Evolutionary conservation across 2,113 vertebrate genomes (phyloP).

Genomic region (Microcebus murinus): DNA sequence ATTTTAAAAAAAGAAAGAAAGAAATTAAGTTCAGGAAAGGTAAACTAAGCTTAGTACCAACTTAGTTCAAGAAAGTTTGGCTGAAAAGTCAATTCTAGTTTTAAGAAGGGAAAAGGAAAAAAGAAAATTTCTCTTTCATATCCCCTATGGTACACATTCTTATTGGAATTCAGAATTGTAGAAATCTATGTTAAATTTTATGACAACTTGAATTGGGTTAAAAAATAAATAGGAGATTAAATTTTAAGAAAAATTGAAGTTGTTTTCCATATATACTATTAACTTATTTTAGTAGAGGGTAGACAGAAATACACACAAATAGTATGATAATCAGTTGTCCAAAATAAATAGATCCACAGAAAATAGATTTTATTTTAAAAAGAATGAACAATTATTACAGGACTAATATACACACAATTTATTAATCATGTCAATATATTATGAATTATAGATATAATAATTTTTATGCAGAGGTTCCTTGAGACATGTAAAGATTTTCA

Average conservation of each 20-base stretch:
- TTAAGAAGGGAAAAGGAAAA: neutral
- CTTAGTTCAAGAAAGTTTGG: neutral
- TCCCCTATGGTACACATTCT: neutral
- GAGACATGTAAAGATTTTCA: neutral
- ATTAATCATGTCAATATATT: neutral
- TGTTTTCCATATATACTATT: neutral
- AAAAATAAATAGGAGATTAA: neutral
- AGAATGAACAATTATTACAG: neutral
- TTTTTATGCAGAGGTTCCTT: neutral
- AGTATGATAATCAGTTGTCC: neutral
- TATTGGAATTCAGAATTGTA: neutral
- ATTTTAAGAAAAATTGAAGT: neutral
- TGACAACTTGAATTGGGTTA: neutral
- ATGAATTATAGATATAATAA: neutral
- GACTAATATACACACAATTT: neutral
- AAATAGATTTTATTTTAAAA: neutral
- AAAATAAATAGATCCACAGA: neutral
- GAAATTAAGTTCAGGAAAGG: neutral
- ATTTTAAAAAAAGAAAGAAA: neutral
- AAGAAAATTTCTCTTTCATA: neutral
- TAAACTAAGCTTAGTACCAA: neutral
- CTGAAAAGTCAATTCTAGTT: neutral
- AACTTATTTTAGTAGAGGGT: neutral
- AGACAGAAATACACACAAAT: neutral
- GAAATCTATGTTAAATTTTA: neutral